These are phyloP conservation scores for Ladona fulva DNA, from an alignment of 1,140 invertebrate genomes.

Conservation along the genomic window DNA sequence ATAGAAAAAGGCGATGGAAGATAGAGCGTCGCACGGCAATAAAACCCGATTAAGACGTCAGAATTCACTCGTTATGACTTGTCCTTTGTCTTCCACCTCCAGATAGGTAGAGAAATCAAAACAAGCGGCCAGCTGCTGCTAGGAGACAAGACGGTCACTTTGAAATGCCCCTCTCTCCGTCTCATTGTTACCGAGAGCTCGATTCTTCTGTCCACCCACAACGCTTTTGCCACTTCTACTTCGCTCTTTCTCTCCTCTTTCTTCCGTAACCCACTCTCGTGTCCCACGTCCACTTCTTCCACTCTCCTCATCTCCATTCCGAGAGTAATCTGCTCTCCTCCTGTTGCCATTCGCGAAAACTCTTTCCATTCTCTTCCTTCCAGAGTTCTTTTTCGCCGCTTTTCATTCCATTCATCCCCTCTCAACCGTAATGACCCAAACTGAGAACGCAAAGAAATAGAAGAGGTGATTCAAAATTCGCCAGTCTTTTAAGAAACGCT, in stretches of 20 bases:
- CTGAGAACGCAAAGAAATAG: too few species aligned
- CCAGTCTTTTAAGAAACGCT: too few species aligned
- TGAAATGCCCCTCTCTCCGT: not conserved
- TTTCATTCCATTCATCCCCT: too few species aligned
- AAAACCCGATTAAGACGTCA: slow-evolving; percentile 4
- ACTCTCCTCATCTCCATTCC: not conserved
- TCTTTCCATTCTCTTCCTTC: too few species aligned
- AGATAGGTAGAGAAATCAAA: not conserved
- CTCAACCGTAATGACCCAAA: too few species aligned
- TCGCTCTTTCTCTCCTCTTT: not conserved
- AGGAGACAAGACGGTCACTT: not conserved
- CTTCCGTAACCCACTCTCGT: not conserved
- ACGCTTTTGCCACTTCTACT: not conserved
- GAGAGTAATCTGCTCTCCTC: too few species aligned
- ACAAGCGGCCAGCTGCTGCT: not conserved
- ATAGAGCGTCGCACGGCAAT: not conserved
- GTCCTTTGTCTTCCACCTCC: not conserved
- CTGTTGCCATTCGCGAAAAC: too few species aligned
- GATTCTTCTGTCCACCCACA: not conserved
- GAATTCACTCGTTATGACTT: not conserved
- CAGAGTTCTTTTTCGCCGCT: too few species aligned
- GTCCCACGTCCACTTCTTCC: not conserved
- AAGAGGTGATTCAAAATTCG: too few species aligned
- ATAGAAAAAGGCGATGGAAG: not conserved
- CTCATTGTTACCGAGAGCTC: not conserved